Base-by-base conservation (phyloP, 2,113 vertebrate species). In the Actinemys pallida region DNA sequence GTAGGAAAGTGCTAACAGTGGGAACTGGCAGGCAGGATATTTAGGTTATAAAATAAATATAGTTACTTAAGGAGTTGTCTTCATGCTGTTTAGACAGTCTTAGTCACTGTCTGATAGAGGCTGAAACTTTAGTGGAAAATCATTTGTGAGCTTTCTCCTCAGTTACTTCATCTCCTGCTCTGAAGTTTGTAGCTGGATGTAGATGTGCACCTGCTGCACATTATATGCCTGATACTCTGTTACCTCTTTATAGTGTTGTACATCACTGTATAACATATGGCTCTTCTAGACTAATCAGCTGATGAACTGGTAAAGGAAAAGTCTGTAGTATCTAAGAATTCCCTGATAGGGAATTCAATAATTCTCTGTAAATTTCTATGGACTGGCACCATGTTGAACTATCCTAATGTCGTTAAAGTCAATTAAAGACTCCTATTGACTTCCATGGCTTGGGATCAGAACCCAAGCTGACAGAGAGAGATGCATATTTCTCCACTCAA, bases 41-140 rank as follows among this genome's bases (percentile, higher is more conserved):
- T 83, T 85, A 85, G 89, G 90, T 69, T 90, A 80, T 84, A 97
- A 93, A 98, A 96, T 86, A 97, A 96, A 94, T 89, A 59, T 59
- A 45, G 50, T 79, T 95, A 39, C 89, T 96, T 96, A 75, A 85
- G 93, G 84, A 49, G 81, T 87, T 84, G 78, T 53, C 84, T 90
- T 82, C 2, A 0, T 45, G 39, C 29, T 78, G 52, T 72, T 93
- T 90, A 79, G 53, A 81, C 90, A 83, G 35, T 25, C 49, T 95
- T 78, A 10, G 78, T 89, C 45, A 29, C 78, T 92, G 56, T 47
- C 83, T n/a, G 12, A 5, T 56, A 45, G 54, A 83, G 84, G 2
- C 35, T 4, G 52, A 75, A 87, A 52, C 53, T 92, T 27, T 39
- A 76, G 50, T 82, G 27, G 2, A 35, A 47, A 75, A 54, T 35